Evolutionary conservation across 2,113 vertebrate genomes (phyloP), one percentile per base, ranked within the genome.

Genomic region (Corvus cornix): DNA sequence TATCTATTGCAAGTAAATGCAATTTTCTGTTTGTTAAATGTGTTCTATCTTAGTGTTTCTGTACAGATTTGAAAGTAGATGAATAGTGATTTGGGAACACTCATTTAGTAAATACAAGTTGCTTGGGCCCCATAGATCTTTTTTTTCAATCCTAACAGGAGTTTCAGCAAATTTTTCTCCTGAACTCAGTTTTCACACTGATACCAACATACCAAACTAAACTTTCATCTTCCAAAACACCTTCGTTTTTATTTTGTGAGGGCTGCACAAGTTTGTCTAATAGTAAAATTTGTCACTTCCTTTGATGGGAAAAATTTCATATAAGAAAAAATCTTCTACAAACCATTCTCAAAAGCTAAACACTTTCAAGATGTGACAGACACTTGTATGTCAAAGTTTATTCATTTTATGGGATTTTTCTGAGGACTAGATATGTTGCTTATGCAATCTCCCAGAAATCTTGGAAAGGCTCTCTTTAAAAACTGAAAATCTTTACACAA

Each of bases 321-420:
- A 20, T 31, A 83, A 48, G 15, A 87, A 94, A 84, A 76, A 66
- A 9, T 17, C 33, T 55, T 58, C 58, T 91, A 64, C 52, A 95
- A 94, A 81, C 81, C 48, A n/a, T 86, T 95, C 82, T 86, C n/a
- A 43, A 92, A 66, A 46, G 41, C 39, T 41, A 87, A 96, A 97
- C 41, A 26, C 33, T 46, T 97, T 94, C 91, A 95, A 97, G 78
- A 95, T 94, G 81, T 84, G 80, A 59, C 68, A 93, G 59, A 79
- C 53, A 72, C 66, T 95, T 84, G 51, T 35, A 56, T 89, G 66
- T 83, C 91, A 74, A 87, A 94, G 80, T 80, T 96, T 91, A 95
- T 92, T 83, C 43, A 6, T 80, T 96, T 95, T 73, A 91, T 59
- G 24, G 28, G 22, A 59, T 49, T 72, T 26, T 89, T 84, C 72